Evolutionary conservation across 2,888 invertebrate genomes (phyloP), one percentile per base, ranked within the genome.

Genomic region (Leptura quadrifasciata): DNA sequence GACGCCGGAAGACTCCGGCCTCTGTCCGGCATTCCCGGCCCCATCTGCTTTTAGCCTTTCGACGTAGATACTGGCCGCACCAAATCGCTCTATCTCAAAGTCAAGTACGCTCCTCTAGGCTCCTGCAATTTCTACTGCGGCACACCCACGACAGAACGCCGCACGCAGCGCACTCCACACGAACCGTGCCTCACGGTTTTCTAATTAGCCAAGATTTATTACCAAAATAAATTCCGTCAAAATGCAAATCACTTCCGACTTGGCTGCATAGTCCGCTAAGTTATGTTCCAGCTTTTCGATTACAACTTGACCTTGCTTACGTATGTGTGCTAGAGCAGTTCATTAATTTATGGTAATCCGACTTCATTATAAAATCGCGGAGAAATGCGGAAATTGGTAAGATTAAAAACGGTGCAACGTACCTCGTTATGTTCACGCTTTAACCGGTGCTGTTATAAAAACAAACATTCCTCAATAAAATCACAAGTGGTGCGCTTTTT

Each of bases 1-100:
- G 86, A 87, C 87, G 87, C 88, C 88, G 88, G 88, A 88, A 88
- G 87, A 88, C 85, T 84, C 81, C 82, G 85, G 84, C 82, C 85
- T 83, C 85, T 81, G 85, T 83, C 85, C 84, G 81, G 82, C 83
- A 82, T 83, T 84, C 81, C 81, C 78, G 69, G 68, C 75, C 74
- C 24, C 60, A 52, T 52, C 60, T 69, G 74, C 63, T 67, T 74
- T 69, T 74, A 74, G 68, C 67, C 47, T 12, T 27, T 21, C 61
- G 35, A 68, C 61, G 68, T 61, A 20, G 68, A 55, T 52, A 63
- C 18, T 47, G 39, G 18, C 63, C 63, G 21, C 39, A 47, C 63
- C 39, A 21, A 39, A 24, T 15, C 15, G 52, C 54, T 52, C 21
- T 52, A 47, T 47, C 65, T 52, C 27, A 47, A 65, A 65, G 52